Conservation (phyloP, 1,140 invertebrate species). For the Lepidurus packardi region DNA sequence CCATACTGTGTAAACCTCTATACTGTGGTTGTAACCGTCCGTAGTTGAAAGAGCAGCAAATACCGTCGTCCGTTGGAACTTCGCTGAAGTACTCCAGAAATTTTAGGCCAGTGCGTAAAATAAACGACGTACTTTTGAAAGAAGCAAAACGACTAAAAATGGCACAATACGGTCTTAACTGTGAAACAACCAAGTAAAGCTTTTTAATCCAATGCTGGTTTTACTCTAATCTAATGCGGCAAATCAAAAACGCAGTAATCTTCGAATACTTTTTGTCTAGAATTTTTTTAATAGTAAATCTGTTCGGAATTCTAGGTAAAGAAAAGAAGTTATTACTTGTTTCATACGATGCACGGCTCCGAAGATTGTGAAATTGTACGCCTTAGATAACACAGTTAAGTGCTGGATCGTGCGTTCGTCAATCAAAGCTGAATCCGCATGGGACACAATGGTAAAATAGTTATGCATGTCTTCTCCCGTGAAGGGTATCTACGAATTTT, state of each 20-base stretch:
- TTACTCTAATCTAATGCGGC: too few species aligned
- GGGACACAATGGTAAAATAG: background rate
- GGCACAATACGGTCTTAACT: background rate
- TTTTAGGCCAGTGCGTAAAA: background rate
- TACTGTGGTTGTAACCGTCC: background rate
- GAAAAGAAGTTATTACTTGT: background rate
- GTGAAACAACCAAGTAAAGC: background rate
- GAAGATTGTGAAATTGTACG: background rate
- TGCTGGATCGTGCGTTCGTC: background rate
- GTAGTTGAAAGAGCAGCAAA: conserved; percentile 13
- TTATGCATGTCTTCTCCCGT: background rate
- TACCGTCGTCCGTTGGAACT: background rate
- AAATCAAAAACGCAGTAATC: too few species aligned
- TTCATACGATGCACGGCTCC: background rate
- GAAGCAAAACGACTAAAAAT: background rate
- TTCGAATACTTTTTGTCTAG: too few species aligned
- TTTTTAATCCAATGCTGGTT: background rate
- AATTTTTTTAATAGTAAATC: too few species aligned
- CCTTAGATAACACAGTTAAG: background rate
- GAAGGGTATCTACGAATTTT: background rate
- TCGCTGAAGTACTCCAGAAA: background rate
- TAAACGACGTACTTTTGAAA: background rate
- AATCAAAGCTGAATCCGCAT: background rate
- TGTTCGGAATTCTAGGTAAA: background rate
- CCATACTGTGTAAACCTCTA: too few species aligned